A percentile compares a stretch with the other conserved stretches of the same genome.
Conservation (phyloP, 2,888 invertebrate genomes). For the Drosophila heteroneura region DNA sequence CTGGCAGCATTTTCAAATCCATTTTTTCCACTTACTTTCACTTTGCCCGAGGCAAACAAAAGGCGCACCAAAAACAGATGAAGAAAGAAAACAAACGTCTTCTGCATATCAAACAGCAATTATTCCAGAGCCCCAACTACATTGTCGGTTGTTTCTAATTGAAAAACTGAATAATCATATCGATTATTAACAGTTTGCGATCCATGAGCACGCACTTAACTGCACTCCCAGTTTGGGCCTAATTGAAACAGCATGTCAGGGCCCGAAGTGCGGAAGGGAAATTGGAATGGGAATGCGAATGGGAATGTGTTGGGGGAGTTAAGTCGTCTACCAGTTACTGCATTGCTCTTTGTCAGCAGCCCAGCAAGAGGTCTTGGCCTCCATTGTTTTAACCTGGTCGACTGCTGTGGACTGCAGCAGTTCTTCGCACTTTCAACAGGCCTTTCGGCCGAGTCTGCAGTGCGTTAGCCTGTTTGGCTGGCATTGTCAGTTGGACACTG, state of each 20-base stretch:
- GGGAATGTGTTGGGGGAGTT: background rate
- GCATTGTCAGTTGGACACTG: constrained; percentile 20
- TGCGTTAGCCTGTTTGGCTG: background rate
- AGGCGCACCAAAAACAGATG: constrained; percentile 13
- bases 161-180: constrained; percentile 67
- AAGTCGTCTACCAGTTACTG: constrained; percentile 10
- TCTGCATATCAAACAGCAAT: constrained; percentile 66
- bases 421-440: constrained; percentile 26
- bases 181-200: constrained; percentile 42
- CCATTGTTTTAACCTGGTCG: constrained; percentile 14
- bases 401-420: constrained; percentile 23
- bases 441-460: constrained; percentile 2
- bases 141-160: constrained; percentile 53
- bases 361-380: constrained; percentile 55
- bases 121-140: constrained; percentile 27
- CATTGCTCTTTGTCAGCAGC: constrained; percentile 33
- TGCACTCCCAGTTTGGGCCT: constrained; percentile 46
- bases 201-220: constrained; percentile 65
- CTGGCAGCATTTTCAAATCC: constrained; percentile 42
- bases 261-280: constrained; percentile 1
- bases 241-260: constrained; percentile 58
- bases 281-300: background rate
- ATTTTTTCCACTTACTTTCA: constrained; percentile 57
- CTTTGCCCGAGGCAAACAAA: constrained; percentile 53
- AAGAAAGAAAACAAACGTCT: constrained; percentile 27